Evolutionary conservation across 2,113 vertebrate genomes (phyloP).

Genomic region (Triplophysa rosa): DNA sequence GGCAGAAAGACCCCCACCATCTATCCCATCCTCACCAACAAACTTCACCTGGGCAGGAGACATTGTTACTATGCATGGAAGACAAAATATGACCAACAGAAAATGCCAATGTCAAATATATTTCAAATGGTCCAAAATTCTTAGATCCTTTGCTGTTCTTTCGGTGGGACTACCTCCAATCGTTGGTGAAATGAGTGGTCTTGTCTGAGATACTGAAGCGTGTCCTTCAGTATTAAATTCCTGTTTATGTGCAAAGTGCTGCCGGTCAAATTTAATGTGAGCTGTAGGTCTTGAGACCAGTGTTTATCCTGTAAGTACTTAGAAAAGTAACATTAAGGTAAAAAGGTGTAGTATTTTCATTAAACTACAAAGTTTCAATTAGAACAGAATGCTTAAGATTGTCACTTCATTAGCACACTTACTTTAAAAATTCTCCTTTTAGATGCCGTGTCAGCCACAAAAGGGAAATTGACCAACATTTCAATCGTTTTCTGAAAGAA

Average conservation of each 20-base stretch:
- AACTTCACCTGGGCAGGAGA: slow-evolving; percentile 49
- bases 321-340: not conserved
- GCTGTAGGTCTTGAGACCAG: rapidly evolving
- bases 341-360: not conserved
- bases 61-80: not conserved
- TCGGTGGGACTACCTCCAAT: slow-evolving; percentile 10
- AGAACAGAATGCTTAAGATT: no score
- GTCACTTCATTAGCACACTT: not conserved
- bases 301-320: not conserved
- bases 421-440: not conserved
- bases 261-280: rapidly evolving
- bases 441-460: not conserved
- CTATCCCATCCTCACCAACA: not conserved
- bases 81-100: no score
- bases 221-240: slow-evolving; percentile 31
- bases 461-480: slow-evolving; percentile 10
- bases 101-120: no score
- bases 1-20: not conserved
- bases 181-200: not conserved
- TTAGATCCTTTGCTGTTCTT: no score
- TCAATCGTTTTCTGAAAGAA: not conserved
- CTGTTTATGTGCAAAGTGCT: slow-evolving; percentile 37
- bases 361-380: no score
- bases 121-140: no score
- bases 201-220: slow-evolving; percentile 20